Evolutionary conservation across 2,888 invertebrate genomes (phyloP).

Genomic region (Pachliopta kotzebuea): DNA sequence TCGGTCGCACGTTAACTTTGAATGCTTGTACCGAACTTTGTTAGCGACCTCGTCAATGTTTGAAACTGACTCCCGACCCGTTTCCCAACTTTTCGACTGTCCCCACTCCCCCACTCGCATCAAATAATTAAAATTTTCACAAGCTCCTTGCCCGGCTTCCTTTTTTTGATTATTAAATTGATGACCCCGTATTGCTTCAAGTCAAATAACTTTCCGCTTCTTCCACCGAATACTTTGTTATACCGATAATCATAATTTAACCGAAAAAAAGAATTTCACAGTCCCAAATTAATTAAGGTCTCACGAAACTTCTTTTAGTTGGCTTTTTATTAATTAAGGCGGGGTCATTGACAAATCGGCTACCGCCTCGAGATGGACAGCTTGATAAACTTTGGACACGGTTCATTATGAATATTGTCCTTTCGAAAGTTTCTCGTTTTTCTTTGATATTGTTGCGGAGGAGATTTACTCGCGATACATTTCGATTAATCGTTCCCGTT

Average conservation of each 20-base stretch:
- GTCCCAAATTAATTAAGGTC: slow-evolving; percentile 72
- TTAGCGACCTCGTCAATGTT: slow-evolving; percentile 31
- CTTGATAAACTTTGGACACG: slow-evolving; percentile 49
- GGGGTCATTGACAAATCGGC: slow-evolving; percentile 77
- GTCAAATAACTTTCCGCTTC: slow-evolving; percentile 43
- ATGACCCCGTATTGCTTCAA: slow-evolving; percentile 32
- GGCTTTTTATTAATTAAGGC: slow-evolving; percentile 76
- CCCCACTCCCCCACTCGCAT: background rate
- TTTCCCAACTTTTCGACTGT: slow-evolving; percentile 13
- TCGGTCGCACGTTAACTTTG: slow-evolving; percentile 34
- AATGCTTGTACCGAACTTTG: slow-evolving; percentile 31
- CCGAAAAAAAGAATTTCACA: slow-evolving; percentile 44
- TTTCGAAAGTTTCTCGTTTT: slow-evolving; percentile 32
- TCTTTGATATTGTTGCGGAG: slow-evolving; percentile 28
- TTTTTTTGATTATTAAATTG: background rate
- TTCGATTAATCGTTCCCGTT: slow-evolving; percentile 58
- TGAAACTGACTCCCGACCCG: slow-evolving; percentile 33
- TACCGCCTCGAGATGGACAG: slow-evolving; percentile 71
- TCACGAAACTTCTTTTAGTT: slow-evolving; percentile 65
- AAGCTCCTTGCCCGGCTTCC: no score
- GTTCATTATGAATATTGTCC: slow-evolving; percentile 39
- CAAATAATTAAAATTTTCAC: no score
- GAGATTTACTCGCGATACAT: slow-evolving; percentile 66
- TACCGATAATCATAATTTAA: slow-evolving; percentile 65
- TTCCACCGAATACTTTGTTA: slow-evolving; percentile 32